These are phyloP conservation scores for Magallana gigas DNA, from an alignment of 1,140 invertebrate genomes.

Conservation along the genomic window DNA sequence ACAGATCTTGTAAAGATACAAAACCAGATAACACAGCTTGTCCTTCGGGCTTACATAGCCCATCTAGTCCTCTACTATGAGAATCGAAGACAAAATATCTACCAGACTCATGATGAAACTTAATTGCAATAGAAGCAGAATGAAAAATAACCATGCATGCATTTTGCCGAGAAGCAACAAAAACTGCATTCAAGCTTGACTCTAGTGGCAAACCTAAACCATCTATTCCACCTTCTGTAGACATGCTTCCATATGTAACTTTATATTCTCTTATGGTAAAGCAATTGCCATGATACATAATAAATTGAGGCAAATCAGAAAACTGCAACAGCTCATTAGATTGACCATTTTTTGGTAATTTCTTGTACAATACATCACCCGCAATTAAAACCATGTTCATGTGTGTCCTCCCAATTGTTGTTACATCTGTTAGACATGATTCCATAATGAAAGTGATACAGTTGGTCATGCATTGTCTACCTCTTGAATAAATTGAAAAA, in stretches of 20 bases:
- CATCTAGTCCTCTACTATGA: not conserved
- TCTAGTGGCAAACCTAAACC: not conserved
- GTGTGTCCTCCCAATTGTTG: not conserved
- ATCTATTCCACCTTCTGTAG: not conserved
- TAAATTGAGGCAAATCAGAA: not conserved
- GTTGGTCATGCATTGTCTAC: conserved; percentile 3
- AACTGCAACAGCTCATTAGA: not conserved
- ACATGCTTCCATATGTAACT: too few species aligned
- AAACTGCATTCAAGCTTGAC: not conserved
- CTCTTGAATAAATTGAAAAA: not conserved
- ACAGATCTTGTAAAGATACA: not conserved
- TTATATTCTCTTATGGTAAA: not conserved
- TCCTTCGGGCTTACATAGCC: not conserved
- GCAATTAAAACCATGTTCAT: not conserved
- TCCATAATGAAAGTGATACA: not conserved
- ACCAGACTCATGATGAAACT: not conserved
- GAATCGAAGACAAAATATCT: not conserved
- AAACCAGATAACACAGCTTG: not conserved
- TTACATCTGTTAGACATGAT: not conserved
- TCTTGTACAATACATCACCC: not conserved
- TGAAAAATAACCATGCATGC: not conserved
- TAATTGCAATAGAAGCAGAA: not conserved
- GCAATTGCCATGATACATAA: not conserved
- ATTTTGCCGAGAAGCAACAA: not conserved
- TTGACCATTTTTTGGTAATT: not conserved